Base-by-base conservation (phyloP, 2,113 vertebrate species). In the Lucifuga dentata region DNA sequence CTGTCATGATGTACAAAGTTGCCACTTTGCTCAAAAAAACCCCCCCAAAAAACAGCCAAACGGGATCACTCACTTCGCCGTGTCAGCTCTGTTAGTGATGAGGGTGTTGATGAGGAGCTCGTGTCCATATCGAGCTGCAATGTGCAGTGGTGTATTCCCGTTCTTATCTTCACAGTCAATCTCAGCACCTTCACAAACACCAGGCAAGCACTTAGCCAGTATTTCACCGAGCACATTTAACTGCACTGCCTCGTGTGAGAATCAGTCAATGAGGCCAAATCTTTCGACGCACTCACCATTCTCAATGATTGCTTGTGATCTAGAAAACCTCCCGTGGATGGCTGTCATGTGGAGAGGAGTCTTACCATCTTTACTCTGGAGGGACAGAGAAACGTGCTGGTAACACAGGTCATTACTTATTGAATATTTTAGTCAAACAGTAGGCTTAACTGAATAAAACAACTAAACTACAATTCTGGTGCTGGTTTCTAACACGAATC, bases 161-260 rank as follows among this genome's bases (percentile, higher is more conserved):
- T 99, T 98, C 89, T 96, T 98, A 85, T 99, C 98, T 92, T 98
- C 96, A 92, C 95, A 98, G 92, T 99, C 96, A 29, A 99, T 98
- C 89, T 97, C 94, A 29, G 97, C 97, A 86, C 97, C 98, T 99
- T 59, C 0, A 72, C 68, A 68, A 53, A 29, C 2, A 58, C 11
- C 9, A 49, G 58, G 15, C 5, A 60, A 64, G 49, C 50, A 53
- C 33, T 61, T 17, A 55, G 38, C 12, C 0, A n/a, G 3, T 16
- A 17, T 36, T 48, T 62, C 16, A n/a, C 44, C 49, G 33, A 45
- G 17, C 48, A 19, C 48, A 48, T 36, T 15, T 41, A 2, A 3
- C 38, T 70, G 64, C 55, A 17, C 33, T 32, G 19, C 13, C 41
- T n/a, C 57, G 23, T 0, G 8, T 19, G 36, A 60, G 1, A 55